These are phyloP conservation scores for Melanotaenia parkinsoni DNA, from an alignment of 2,797 vertebrate species.

Conservation along the genomic window DNA sequence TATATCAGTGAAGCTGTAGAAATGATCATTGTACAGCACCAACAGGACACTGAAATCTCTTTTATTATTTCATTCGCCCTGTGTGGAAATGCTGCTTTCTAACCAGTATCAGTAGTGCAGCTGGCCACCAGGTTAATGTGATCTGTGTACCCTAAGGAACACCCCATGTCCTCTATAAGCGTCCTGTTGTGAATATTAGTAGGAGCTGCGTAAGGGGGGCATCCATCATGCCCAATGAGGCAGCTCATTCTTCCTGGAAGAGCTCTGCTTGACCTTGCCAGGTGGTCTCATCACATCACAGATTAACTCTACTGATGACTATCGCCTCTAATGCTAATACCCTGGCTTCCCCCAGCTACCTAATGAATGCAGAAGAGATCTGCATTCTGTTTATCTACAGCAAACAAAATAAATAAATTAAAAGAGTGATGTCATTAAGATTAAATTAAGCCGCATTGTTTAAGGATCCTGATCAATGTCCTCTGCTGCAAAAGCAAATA, in stretches of 20 bases:
- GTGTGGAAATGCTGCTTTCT: not conserved
- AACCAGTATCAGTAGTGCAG: not conserved
- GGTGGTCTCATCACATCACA: constrained; percentile 64
- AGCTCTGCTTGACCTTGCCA: constrained; percentile 66
- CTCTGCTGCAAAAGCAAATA: constrained; percentile 3
- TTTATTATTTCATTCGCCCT: not conserved
- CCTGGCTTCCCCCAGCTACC: constrained; percentile 14
- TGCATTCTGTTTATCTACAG: constrained; percentile 30
- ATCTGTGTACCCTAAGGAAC: constrained; percentile 18
- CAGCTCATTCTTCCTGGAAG: constrained; percentile 35
- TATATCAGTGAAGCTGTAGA: not conserved
- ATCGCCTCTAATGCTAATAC: constrained; percentile 57
- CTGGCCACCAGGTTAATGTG: not conserved
- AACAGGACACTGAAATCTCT: constrained; percentile 12
- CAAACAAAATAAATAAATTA: not conserved
- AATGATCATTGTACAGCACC: not conserved
- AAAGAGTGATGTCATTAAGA: constrained; percentile 50
- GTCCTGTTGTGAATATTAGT: constrained; percentile 20
- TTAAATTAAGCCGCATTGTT: constrained; percentile 38
- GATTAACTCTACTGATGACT: constrained; percentile 69
- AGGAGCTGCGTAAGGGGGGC: constrained; percentile 4
- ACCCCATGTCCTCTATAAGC: constrained; percentile 5
- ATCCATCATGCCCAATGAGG: constrained; percentile 56
- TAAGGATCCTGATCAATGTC: constrained; percentile 43
- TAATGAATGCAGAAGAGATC: constrained; percentile 20